Percentiles rank a stretch among this genome's conserved stretches.
Evolutionary conservation across 2,888 invertebrate species (phyloP).

Genomic region (Ditula angustiorana): DNA sequence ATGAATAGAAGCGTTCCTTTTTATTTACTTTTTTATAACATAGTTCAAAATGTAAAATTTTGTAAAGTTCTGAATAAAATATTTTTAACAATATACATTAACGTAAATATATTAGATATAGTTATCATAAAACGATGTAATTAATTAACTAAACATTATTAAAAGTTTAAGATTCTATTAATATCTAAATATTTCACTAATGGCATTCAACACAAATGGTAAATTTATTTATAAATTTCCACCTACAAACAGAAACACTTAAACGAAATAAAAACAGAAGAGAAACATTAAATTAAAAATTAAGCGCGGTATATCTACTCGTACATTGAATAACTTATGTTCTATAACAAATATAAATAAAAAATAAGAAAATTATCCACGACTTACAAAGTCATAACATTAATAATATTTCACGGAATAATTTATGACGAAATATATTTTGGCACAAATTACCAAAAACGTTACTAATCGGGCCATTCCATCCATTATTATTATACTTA

Average conservation of each 20-base stretch:
- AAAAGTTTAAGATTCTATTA: slow-evolving; percentile 32
- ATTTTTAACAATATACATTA: slow-evolving; percentile 70
- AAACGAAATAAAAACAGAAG: slow-evolving; percentile 45
- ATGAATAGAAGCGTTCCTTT: slow-evolving; percentile 68
- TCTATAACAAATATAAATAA: slow-evolving; percentile 39
- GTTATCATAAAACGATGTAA: slow-evolving; percentile 57
- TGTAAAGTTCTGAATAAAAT: slow-evolving; percentile 82
- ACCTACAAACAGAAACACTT: slow-evolving; percentile 45
- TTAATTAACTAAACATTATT: slow-evolving; percentile 37
- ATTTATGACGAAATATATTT: slow-evolving; percentile 52
- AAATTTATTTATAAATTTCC: slow-evolving; percentile 48
- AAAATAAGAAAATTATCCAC: slow-evolving; percentile 41
- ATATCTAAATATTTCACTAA: slow-evolving; percentile 59
- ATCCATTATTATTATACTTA: not conserved
- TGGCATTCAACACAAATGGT: slow-evolving; percentile 67
- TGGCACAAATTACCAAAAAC: slow-evolving; percentile 71
- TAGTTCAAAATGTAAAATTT: slow-evolving; percentile 80
- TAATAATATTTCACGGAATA: slow-evolving; percentile 18
- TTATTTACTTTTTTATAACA: slow-evolving; percentile 71
- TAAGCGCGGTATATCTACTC: slow-evolving; percentile 29
- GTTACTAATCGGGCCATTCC: not conserved
- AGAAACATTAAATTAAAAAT: slow-evolving; percentile 35
- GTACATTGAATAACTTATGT: slow-evolving; percentile 53
- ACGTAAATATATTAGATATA: slow-evolving; percentile 58
- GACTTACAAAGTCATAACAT: slow-evolving; percentile 16